These are phyloP conservation scores for Nudaria mundana DNA, from an alignment of 2,888 invertebrate genomes.

Conservation along the genomic window DNA sequence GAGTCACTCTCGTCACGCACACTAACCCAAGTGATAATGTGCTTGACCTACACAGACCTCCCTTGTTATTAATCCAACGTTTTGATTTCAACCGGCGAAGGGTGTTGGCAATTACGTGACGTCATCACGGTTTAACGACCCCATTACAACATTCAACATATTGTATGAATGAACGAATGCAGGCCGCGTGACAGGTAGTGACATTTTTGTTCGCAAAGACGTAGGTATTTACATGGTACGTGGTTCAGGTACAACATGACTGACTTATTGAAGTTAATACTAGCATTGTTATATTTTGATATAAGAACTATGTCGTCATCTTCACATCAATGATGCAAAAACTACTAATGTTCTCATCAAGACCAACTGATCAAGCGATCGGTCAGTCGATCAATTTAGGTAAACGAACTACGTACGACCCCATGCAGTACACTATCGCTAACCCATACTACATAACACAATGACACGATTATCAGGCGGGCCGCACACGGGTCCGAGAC, in stretches of 20 bases:
- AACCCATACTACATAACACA: constrained; percentile 65
- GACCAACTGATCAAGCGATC: too few species aligned
- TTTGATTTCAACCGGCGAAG: constrained; percentile 76
- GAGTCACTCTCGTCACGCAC: constrained; percentile 30
- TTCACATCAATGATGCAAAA: constrained; percentile 11
- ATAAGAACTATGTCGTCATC: constrained; percentile 5
- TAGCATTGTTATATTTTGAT: too few species aligned
- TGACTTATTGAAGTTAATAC: not conserved
- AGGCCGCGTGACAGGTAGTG: constrained; percentile 71
- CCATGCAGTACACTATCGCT: constrained; percentile 50
- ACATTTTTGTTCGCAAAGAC: constrained; percentile 63
- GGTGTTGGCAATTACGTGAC: constrained; percentile 79
- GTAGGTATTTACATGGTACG: constrained; percentile 32
- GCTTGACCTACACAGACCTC: constrained; percentile 78
- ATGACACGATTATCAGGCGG: constrained; percentile 68
- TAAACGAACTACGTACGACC: too few species aligned
- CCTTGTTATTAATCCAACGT: constrained; percentile 78
- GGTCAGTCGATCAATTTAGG: too few species aligned
- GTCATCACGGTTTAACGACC: constrained; percentile 79
- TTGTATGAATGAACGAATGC: constrained; percentile 81
- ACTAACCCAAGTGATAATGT: constrained; percentile 55
- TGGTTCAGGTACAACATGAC: not conserved
- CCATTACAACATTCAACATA: constrained; percentile 77
- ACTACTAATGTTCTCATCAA: too few species aligned
- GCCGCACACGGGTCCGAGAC: constrained; percentile 61